These are phyloP conservation scores for Tipula unca DNA, from an alignment of 2,888 invertebrate species.

Conservation along the genomic window DNA sequence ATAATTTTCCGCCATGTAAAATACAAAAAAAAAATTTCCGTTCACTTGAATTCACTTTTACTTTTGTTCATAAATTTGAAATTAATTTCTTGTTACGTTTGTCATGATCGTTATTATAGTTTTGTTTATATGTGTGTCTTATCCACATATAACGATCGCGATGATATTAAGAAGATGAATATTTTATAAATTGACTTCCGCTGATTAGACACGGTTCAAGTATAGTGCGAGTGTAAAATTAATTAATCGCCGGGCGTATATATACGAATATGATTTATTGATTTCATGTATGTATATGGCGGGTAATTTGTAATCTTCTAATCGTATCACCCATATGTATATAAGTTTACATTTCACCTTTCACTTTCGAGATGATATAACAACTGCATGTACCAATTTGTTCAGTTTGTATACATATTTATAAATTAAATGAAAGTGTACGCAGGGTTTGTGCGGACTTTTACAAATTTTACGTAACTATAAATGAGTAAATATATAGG, in stretches of 20 bases:
- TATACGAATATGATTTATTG: too few relatives aligned
- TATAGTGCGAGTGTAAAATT: too few relatives aligned
- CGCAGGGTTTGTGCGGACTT: background rate
- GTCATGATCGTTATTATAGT: background rate
- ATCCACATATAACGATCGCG: background rate
- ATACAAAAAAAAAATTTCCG: background rate
- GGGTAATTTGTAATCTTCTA: background rate
- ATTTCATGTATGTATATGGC: too few relatives aligned
- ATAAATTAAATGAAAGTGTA: background rate
- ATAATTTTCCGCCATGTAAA: background rate
- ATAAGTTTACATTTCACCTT: background rate
- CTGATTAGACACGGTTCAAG: background rate
- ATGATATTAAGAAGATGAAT: background rate
- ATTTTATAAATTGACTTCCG: background rate
- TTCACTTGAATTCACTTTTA: background rate
- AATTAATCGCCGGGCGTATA: background rate
- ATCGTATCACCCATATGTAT: background rate
- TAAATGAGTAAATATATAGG: background rate
- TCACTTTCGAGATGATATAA: background rate
- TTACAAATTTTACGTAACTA: background rate
- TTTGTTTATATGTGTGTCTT: background rate
- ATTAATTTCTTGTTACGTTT: background rate
- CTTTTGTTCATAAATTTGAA: background rate
- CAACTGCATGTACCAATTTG: too few relatives aligned
- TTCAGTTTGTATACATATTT: too few relatives aligned